Conservation (phyloP, 53 echinoderm and acorn worm species). For the Paracentrotus lividus region DNA sequence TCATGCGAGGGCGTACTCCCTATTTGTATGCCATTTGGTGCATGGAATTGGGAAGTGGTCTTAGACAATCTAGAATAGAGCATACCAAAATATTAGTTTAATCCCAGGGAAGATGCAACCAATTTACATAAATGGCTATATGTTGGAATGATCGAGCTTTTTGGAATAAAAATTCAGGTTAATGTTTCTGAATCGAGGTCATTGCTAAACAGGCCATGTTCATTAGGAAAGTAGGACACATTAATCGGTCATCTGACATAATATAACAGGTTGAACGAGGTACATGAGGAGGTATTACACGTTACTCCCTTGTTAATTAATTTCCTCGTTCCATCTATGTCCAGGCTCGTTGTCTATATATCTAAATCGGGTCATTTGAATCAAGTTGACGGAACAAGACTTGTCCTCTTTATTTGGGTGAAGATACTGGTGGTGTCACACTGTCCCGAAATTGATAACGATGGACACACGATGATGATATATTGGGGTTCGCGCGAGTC, state of each 20-base stretch:
- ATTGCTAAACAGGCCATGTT: neutral
- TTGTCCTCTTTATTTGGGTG: neutral
- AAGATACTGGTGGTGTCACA: neutral
- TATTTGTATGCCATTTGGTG: no score
- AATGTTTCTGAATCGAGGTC: neutral
- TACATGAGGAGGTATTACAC: neutral
- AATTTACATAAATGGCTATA: neutral
- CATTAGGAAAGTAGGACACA: slow-evolving; percentile 16
- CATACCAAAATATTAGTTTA: neutral
- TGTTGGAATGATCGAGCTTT: neutral
- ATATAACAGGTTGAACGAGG: neutral
- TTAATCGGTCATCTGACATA: slow-evolving; percentile 11
- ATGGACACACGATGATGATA: neutral
- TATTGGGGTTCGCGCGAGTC: neutral
- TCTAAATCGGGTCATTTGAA: neutral
- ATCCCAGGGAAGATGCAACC: neutral
- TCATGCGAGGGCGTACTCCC: no score
- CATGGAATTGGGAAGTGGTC: no score
- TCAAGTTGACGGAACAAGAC: neutral
- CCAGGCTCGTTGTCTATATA: neutral
- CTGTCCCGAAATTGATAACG: neutral
- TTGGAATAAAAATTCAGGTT: neutral
- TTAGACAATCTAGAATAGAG: neutral
- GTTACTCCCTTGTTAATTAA: neutral
- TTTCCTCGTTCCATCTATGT: neutral